Conservation (phyloP, 1,140 invertebrate genomes). For the Glossosoma conforme region DNA sequence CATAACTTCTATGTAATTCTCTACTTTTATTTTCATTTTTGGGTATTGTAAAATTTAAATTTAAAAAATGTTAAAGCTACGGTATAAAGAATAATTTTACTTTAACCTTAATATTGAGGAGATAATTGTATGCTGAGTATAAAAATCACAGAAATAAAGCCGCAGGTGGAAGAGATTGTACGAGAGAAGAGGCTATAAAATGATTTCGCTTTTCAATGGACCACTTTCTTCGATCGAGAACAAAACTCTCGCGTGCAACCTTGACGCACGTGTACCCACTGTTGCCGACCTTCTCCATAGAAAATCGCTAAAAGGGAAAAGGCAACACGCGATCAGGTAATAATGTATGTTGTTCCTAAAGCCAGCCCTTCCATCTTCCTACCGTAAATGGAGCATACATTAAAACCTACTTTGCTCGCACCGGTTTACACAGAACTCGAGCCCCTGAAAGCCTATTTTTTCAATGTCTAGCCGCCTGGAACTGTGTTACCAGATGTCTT, state of each 20-base stretch:
- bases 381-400: conserved; percentile 26
- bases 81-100: too few relatives aligned
- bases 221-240: too few relatives aligned
- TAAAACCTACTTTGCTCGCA: conserved; percentile 23
- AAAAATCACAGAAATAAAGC: too few relatives aligned
- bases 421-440: conserved; percentile 1
- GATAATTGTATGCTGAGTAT: too few relatives aligned
- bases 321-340: conserved; percentile 15
- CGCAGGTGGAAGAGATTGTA: too few relatives aligned
- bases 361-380: conserved; percentile 16
- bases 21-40: conserved; percentile 3
- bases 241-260: too few relatives aligned
- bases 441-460: not conserved
- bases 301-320: conserved; percentile 20
- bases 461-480: not conserved
- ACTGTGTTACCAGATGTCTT: not conserved
- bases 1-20: too few relatives aligned
- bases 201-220: too few relatives aligned
- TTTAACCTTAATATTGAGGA: too few relatives aligned
- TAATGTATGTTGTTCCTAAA: conserved; percentile 26
- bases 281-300: not conserved
- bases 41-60: not conserved
- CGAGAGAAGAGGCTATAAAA: too few relatives aligned
- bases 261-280: not conserved
- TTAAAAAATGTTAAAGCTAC: too few relatives aligned